Base-by-base conservation (phyloP, 2,888 invertebrate genomes). In the Desoria tigrina region DNA sequence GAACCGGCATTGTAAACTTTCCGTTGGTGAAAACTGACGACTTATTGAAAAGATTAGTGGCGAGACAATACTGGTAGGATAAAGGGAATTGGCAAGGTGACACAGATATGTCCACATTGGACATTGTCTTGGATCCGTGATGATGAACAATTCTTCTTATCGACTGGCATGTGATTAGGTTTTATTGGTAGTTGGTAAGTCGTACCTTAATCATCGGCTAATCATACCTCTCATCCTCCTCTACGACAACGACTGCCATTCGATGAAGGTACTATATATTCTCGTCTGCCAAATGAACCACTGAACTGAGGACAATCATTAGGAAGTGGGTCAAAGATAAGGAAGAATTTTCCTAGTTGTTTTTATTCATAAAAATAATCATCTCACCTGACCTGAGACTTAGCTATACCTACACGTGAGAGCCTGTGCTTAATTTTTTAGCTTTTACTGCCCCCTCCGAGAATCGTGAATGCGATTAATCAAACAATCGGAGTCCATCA, bases 91-190 rank as follows among this genome's bases (percentile, higher is more conserved):
- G 51, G 51, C 24, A 45, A 51, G 51, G 51, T 51, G 51, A 51
- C 51, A 51, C 51, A 51, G 51, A 51, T 51, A 51, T 51, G 51
- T 51, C 51, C 51, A 26, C 51, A 51, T 49, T 49, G 21, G 18
- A 21, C 49, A 49, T 51, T 51, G 51, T 51, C 16, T 51, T 45
- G 45, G 16, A 45, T 45, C 45, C 45, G 45, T 45, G 45, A 45
- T 39, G 9, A 39, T 45, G 21, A 21, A 45, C 21, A 45, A 16
- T 21, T 45, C 21, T 45, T 45, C 45, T 45, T 21, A 18, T 21
- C 45, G 21, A 45, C 4, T 45, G 45, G 45, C n/a, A 45, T 6
- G 45, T 45, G 45, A 45, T 21, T 45, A 45, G 21, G 9, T 18
- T 45, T 45, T 45, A 45, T 45, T 45, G 45, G 45, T 21, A 16